These are phyloP conservation scores for Lipophrys pholis DNA, from an alignment of 2,113 vertebrate genomes.

Conservation along the genomic window DNA sequence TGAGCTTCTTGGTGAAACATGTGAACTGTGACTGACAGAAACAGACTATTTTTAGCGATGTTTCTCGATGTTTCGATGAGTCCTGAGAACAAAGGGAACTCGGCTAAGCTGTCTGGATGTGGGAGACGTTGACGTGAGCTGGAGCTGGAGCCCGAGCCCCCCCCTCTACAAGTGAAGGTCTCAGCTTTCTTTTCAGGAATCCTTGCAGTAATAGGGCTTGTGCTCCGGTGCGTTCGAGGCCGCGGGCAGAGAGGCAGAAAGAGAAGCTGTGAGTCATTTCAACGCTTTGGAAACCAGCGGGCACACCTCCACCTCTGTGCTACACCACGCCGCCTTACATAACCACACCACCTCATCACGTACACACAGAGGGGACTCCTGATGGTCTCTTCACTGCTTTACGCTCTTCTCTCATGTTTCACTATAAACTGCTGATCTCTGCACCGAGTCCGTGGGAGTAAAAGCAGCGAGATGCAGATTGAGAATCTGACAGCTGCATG, in stretches of 20 bases:
- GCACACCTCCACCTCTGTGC: conserved; percentile 4
- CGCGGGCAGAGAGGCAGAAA: background rate
- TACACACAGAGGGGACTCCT: background rate
- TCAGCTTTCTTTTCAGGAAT: too few relatives aligned
- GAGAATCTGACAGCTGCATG: too few relatives aligned
- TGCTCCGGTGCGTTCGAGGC: conserved; percentile 9
- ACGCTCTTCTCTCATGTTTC: too few relatives aligned
- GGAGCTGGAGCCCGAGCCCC: too few relatives aligned
- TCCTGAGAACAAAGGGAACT: background rate
- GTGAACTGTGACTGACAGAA: background rate
- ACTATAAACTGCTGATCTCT: too few relatives aligned
- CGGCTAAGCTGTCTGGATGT: too few relatives aligned
- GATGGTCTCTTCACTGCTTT: too few relatives aligned
- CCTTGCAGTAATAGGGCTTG: background rate
- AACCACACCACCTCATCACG: background rate
- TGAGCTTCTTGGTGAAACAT: background rate
- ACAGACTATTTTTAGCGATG: conserved; percentile 12
- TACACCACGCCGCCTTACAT: conserved; percentile 19
- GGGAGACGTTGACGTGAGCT: too few relatives aligned
- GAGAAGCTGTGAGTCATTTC: conserved; percentile 35
- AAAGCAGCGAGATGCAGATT: too few relatives aligned
- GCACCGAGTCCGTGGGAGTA: too few relatives aligned
- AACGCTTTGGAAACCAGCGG: conserved; percentile 37
- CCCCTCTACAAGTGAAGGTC: too few relatives aligned
- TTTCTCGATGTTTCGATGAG: conserved; percentile 8